Evolutionary conservation across 2,888 invertebrate species (phyloP).

Genomic region (Priocnemis perturbator): DNA sequence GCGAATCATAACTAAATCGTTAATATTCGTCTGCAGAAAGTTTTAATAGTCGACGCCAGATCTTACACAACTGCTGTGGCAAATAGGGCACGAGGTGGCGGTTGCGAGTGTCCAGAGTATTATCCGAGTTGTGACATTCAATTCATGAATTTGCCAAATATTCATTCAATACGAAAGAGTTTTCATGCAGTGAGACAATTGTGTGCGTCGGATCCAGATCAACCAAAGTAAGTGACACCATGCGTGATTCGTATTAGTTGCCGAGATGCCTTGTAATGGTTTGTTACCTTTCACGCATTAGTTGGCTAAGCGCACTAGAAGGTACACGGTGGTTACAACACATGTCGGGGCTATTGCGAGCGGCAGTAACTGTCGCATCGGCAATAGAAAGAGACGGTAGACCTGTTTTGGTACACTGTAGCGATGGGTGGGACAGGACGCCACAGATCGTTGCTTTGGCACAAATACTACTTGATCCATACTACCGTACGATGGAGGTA

Average conservation of each 20-base stretch:
- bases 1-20: neutral
- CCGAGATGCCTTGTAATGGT: neutral
- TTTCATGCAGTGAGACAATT: slow-evolving; percentile 90
- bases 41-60: slow-evolving; percentile 95
- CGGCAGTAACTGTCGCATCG: slow-evolving; percentile 87
- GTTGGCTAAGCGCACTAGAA: slow-evolving; percentile 93
- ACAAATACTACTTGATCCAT: slow-evolving; percentile 94
- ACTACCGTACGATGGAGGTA: slow-evolving; percentile 94
- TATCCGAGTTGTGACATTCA: slow-evolving; percentile 96
- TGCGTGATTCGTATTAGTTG: neutral
- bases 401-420: slow-evolving; percentile 97
- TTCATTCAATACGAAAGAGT: slow-evolving; percentile 95
- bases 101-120: slow-evolving; percentile 96
- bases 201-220: slow-evolving; percentile 87
- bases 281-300: slow-evolving; percentile 68
- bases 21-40: slow-evolving; percentile 77
- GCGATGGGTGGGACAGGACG: slow-evolving; percentile 99
- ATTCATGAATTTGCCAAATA: slow-evolving; percentile 98
- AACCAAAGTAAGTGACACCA: slow-evolving; percentile 81
- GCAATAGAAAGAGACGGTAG: slow-evolving; percentile 88
- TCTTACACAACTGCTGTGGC: slow-evolving; percentile 97
- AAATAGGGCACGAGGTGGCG: slow-evolving; percentile 97
- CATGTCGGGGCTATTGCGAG: slow-evolving; percentile 88
- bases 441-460: slow-evolving; percentile 97
- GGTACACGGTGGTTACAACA: slow-evolving; percentile 94